Base-by-base conservation (phyloP, 2,888 invertebrate species). In the Cetonia aurata region DNA sequence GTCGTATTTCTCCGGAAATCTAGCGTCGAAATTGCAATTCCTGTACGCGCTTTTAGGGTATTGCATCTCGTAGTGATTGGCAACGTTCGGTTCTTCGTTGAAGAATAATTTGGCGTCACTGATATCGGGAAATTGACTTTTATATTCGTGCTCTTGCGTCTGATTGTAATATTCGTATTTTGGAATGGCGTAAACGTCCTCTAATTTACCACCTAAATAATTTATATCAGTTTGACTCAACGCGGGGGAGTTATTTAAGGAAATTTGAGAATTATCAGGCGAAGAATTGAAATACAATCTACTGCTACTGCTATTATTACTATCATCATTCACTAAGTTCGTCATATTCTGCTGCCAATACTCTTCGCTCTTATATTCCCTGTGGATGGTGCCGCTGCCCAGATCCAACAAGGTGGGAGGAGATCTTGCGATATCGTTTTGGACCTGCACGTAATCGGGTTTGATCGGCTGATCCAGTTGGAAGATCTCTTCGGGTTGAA, bases 401-500 rank as follows among this genome's bases (percentile, higher is more conserved):
- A 93, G 85, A 76, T 93, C 93, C 4, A 92, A 86, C 68, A 93
- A 86, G 0, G 92, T 92, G 0, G 92, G 89, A 0, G 92, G 92
- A 0, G 92, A 92, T 77, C 89, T 86, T 10, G 89, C 80, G 0
- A 87, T 82, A 8, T 86, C 83, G 70, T 83, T 85, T 75, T 88
- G 88, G 9, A 9, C 9, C 72, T 86, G 83, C 0, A 82, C 77
- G 74, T 89, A 91, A 77, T 92, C 91, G 0, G 90, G 84, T 76
- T 91, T 85, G 46, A 92, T 86, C 0, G 92, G 92, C 79, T 92
- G 92, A 78, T 92, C 92, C 71, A 92, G 83, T 80, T 92, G 92
- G 83, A 93, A 93, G 73, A 93, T 92, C 82, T 93, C 92, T 79
- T 92, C 92, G 0, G 93, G 92, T 79, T 92, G 92, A 80, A 92